Conservation (phyloP, 2,113 vertebrate genomes). For the Crotalus tigris region DNA sequence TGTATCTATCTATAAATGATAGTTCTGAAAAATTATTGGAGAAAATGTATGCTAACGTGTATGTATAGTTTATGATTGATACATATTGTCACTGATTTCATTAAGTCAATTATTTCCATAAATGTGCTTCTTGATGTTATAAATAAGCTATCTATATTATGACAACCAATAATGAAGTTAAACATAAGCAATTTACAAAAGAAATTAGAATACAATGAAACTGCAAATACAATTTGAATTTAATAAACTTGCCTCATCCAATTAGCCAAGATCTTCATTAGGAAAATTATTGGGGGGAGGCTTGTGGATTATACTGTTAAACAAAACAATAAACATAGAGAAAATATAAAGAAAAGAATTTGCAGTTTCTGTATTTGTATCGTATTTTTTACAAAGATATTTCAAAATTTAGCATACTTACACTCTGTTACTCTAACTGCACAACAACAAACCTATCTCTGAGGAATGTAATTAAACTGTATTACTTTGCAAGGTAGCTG, state of each 20-base stretch:
- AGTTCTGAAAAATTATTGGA: slow-evolving; percentile 30
- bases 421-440: neutral
- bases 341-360: slow-evolving; percentile 16
- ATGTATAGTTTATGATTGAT: slow-evolving; percentile 20
- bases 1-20: no score
- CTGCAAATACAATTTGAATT: slow-evolving; percentile 55
- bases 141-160: slow-evolving; percentile 37
- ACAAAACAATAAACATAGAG: neutral
- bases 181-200: slow-evolving; percentile 56
- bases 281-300: slow-evolving; percentile 43
- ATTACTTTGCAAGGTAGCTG: no score
- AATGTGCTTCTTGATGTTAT: slow-evolving; percentile 24
- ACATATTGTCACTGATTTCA: neutral
- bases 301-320: slow-evolving; percentile 1
- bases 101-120: neutral
- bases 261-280: slow-evolving; percentile 48
- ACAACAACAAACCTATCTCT: neutral
- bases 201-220: slow-evolving; percentile 43
- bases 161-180: slow-evolving; percentile 47
- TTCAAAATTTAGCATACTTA: neutral
- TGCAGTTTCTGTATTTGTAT: neutral
- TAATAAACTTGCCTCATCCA: slow-evolving; percentile 50
- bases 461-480: neutral
- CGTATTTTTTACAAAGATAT: neutral
- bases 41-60: slow-evolving; percentile 39